Conservation (phyloP, 2,797 vertebrate species). For the Poecile montanus region DNA sequence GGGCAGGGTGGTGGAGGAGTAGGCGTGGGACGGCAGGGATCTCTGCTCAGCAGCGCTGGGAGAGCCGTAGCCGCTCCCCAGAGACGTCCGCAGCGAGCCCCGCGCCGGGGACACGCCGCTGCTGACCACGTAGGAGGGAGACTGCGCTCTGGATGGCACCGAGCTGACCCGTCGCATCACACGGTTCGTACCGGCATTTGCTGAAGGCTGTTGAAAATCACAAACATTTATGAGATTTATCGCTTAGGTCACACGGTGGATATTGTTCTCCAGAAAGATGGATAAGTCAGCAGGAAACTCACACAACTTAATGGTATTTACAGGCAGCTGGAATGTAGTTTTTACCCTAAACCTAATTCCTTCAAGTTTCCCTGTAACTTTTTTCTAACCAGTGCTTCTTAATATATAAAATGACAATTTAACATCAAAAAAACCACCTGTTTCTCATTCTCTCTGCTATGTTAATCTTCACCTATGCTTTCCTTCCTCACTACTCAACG, state of each 20-base stretch:
- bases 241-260: too few species aligned
- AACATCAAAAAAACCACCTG: neutral
- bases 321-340: neutral
- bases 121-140: constrained; percentile 86
- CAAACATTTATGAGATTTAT: neutral
- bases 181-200: constrained; percentile 76
- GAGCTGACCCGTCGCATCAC: constrained; percentile 93
- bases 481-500: neutral
- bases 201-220: constrained; percentile 76
- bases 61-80: constrained; percentile 87
- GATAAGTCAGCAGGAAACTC: neutral
- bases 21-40: constrained; percentile 81
- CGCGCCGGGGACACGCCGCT: constrained; percentile 88
- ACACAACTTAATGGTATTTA: neutral
- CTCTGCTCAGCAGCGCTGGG: constrained; percentile 86
- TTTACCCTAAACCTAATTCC: neutral
- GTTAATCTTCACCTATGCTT: neutral
- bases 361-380: neutral
- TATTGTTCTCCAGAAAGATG: neutral
- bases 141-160: constrained; percentile 92
- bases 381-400: neutral
- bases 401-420: neutral
- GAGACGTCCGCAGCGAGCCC: constrained; percentile 88
- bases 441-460: neutral
- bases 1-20: constrained; percentile 89